phyloP scores from a whole-genome alignment of 2,888 invertebrate genomes.

The Campoplex nolae region DNA sequence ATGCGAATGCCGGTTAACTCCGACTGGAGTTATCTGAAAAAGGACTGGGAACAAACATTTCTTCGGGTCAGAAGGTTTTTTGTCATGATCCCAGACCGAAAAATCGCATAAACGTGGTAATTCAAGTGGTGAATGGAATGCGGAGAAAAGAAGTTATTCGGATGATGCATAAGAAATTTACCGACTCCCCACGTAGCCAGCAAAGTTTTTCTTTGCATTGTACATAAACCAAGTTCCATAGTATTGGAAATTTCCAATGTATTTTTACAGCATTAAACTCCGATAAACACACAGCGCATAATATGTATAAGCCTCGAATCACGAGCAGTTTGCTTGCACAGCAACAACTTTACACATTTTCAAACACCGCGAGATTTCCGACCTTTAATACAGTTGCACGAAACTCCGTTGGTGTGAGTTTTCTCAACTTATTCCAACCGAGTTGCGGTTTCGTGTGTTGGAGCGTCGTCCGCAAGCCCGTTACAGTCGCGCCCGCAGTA shows the following conservation, averaged over 20 bases:
- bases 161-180: neutral
- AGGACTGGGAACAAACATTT: neutral
- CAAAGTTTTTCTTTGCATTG: conserved; percentile 9
- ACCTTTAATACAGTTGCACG: conserved; percentile 61
- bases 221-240: conserved; percentile 20
- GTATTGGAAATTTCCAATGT: conserved; percentile 53
- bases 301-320: conserved; percentile 52
- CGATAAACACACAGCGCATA: conserved; percentile 25
- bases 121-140: conserved; percentile 43
- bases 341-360: conserved; percentile 50
- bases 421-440: conserved; percentile 60
- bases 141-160: conserved; percentile 38
- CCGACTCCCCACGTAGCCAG: conserved; percentile 1
- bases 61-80: neutral
- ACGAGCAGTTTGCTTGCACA: conserved; percentile 54
- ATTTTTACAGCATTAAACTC: conserved; percentile 35
- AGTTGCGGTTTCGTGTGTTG: conserved; percentile 2
- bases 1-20: neutral
- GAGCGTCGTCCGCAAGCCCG: conserved; percentile 59
- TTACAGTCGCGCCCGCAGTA: conserved; percentile 65
- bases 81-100: neutral
- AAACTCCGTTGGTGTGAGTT: conserved; percentile 46
- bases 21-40: neutral
- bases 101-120: conserved; percentile 72
- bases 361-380: conserved; percentile 45